phyloP scores from a whole-genome alignment of 1,140 invertebrate genomes.

The Monomorium pharaonis region DNA sequence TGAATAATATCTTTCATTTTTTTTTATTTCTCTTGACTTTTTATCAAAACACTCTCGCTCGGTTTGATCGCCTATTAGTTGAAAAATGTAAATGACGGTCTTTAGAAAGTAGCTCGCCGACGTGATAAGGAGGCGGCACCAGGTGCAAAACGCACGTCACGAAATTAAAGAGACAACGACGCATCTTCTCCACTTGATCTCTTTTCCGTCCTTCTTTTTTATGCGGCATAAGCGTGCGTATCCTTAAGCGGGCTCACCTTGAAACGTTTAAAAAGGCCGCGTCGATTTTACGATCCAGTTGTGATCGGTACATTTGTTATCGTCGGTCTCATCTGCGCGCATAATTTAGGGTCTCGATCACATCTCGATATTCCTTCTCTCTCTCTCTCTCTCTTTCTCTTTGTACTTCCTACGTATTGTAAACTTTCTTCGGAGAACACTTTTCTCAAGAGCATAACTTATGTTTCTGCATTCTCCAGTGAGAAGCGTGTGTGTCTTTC shows the following conservation, averaged over 20 bases:
- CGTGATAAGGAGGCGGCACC: slow-evolving; percentile 45
- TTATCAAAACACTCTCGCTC: slow-evolving; percentile 10
- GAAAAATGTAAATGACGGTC: slow-evolving; percentile 12
- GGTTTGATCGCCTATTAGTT: slow-evolving; percentile 19
- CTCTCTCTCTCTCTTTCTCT: neutral
- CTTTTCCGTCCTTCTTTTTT: slow-evolving; percentile 9
- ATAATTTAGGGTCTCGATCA: neutral
- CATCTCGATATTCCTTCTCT: neutral
- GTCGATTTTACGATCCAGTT: slow-evolving; percentile 8
- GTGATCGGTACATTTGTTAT: slow-evolving; percentile 26
- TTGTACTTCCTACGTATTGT: neutral
- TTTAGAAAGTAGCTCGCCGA: slow-evolving; percentile 7
- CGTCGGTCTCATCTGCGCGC: neutral
- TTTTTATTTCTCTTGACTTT: no score
- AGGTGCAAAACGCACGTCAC: slow-evolving; percentile 63
- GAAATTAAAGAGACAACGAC: slow-evolving; percentile 60
- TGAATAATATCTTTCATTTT: neutral
- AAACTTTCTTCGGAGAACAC: neutral
- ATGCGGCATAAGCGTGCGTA: neutral
- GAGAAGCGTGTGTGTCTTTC: neutral
- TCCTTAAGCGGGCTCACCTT: neutral
- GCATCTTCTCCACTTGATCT: neutral
- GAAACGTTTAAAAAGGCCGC: slow-evolving; percentile 10
- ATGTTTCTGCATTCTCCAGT: neutral
- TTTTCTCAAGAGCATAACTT: slow-evolving; percentile 6